These are phyloP conservation scores for Calameuta filiformis DNA, from an alignment of 2,888 invertebrate genomes.

Conservation along the genomic window DNA sequence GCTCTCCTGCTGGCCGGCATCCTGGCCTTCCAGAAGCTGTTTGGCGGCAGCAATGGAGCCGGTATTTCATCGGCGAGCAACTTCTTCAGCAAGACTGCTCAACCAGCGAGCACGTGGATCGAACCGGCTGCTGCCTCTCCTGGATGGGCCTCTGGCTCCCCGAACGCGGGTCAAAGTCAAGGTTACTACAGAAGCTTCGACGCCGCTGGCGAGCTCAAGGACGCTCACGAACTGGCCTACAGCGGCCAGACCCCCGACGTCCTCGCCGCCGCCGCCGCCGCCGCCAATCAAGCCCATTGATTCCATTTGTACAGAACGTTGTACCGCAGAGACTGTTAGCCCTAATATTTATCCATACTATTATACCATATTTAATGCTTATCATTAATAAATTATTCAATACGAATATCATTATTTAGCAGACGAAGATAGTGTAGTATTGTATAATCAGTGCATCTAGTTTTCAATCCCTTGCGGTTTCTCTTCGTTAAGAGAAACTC, in stretches of 20 bases:
- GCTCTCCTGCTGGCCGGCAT: constrained; percentile 80
- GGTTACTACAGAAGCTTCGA: constrained; percentile 65
- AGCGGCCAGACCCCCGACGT: constrained; percentile 70
- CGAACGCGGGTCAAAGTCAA: constrained; percentile 28
- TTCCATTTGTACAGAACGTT: constrained; percentile 1
- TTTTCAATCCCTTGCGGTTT: too few species aligned
- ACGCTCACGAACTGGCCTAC: constrained; percentile 79
- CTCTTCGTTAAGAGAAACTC: too few species aligned
- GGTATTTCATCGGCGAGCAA: constrained; percentile 38
- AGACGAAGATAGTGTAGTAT: too few species aligned
- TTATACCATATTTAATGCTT: constrained; percentile 23
- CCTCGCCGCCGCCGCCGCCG: constrained; percentile 20
- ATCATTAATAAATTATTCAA: constrained; percentile 4
- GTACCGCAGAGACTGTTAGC: constrained; percentile 29
- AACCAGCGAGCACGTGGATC: constrained; percentile 35
- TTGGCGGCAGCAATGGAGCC: constrained; percentile 68
- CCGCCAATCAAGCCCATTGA: constrained; percentile 32
- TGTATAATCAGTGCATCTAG: too few species aligned
- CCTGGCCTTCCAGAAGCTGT: constrained; percentile 76
- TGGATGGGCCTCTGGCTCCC: constrained; percentile 60
- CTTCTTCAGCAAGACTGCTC: constrained; percentile 52
- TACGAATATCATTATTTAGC: too few species aligned
- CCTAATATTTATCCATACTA: constrained; percentile 31
- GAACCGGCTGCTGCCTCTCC: constrained; percentile 42
- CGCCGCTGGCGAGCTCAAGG: constrained; percentile 69